Percentiles rank a stretch among this genome's conserved stretches.
Evolutionary conservation across 2,888 invertebrate species (phyloP).

Genomic region (Sepioteuthis lessoniana): DNA sequence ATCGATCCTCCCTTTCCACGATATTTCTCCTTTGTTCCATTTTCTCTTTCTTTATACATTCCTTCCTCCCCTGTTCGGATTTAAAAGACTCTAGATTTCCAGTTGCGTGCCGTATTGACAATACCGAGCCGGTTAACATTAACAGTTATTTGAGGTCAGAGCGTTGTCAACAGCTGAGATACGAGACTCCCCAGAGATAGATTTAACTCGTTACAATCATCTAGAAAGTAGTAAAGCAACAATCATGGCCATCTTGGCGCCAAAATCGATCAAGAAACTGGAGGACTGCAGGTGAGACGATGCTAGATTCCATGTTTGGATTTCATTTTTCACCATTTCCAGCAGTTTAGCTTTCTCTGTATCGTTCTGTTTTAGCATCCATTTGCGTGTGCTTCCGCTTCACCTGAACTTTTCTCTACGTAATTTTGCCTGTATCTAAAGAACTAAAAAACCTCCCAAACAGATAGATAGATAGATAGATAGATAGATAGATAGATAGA

Average conservation of each 20-base stretch:
- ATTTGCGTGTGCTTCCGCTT: too few species aligned
- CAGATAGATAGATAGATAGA: too few species aligned
- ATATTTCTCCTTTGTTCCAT: neutral
- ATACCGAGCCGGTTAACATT: neutral
- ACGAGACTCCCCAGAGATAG: neutral
- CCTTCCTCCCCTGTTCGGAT: neutral
- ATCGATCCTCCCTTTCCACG: neutral
- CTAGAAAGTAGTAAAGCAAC: neutral
- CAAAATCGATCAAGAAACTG: neutral
- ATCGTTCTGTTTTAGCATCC: too few species aligned
- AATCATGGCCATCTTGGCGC: neutral
- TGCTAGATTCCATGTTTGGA: neutral
- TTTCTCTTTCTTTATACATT: neutral
- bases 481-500: too few species aligned
- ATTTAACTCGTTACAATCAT: neutral
- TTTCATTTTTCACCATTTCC: neutral
- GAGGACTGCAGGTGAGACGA: neutral
- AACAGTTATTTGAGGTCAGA: neutral
- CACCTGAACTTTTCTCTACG: too few species aligned
- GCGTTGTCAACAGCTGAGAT: neutral
- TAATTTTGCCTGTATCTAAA: too few species aligned
- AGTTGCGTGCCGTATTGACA: neutral
- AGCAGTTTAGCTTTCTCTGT: too few species aligned
- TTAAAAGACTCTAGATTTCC: neutral
- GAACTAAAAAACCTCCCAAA: too few species aligned